Evolutionary conservation across 2,113 vertebrate species (phyloP), one percentile per base, ranked within the genome.

Genomic region (Notiomystis cincta): DNA sequence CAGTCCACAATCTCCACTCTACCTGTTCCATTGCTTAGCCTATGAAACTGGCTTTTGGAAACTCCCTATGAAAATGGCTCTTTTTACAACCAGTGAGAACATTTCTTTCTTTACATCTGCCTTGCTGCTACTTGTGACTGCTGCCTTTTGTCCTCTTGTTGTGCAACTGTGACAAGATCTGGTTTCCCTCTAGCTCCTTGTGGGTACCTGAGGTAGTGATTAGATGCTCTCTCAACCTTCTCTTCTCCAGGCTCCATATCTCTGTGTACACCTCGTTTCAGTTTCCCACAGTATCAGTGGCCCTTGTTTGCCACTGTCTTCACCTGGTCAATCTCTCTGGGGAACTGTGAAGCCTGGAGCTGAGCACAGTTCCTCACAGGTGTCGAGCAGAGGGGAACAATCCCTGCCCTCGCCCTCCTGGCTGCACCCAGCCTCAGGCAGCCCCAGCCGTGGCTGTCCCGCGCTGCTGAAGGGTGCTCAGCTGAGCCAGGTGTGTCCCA

Each of bases 401-500:
- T 18, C 71, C 31, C 62, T 83, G 50, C 17, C 48, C 65, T 6
- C 1, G 0, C 42, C 28, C 50, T 72, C 24, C 69, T 76, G 0
- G 0, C 22, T 48, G 19, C 13, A 2, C 15, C 37, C 3, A 3
- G 48, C 53, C 82, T 30, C 45, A 56, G 0, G 0, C 45, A 86
- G 47, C 25, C 62, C 72, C 1, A 6, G 18, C 20, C 0, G 0
- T 3, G n/a, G 50, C 35, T 25, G 44, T 45, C 3, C 40, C 53
- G n/a, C 0, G 1, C 0, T 47, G 64, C 51, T 93, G 72, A 66
- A 89, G 42, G 31, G 35, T 0, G 0, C 75, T 65, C 72, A 57
- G 60, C 76, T 18, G 35, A 62, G 69, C 33, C 60, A 75, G 56
- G 56, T 67, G 25, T 2, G 19, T 25, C 42, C 54, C 82, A 79